Percentiles rank a stretch among this genome's conserved stretches.
Conservation (phyloP, 2,888 invertebrate genomes). For the Liodrosophila aerea region DNA sequence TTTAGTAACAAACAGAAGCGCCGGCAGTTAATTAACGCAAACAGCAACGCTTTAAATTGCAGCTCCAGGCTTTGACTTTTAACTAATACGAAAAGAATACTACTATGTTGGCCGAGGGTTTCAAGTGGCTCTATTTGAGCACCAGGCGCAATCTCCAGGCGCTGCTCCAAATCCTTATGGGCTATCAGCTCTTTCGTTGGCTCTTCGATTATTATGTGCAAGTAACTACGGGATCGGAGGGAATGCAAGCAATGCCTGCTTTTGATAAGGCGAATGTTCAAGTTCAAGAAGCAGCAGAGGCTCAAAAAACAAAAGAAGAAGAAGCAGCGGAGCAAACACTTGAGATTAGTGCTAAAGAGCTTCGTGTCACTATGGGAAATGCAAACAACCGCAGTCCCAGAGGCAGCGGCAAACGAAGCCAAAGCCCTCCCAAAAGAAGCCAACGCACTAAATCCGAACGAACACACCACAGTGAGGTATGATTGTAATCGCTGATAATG, state of each 20-base stretch:
- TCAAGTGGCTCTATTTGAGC: conserved; percentile 53
- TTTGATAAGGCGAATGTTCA: conserved; percentile 24
- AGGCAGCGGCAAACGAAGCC: conserved; percentile 27
- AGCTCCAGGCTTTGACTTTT: conserved; percentile 13
- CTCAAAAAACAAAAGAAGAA: conserved; percentile 1
- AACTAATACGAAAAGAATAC: neutral
- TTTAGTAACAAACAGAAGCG: conserved; percentile 32
- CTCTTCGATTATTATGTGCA: conserved; percentile 53
- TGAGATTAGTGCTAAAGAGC: conserved; percentile 39
- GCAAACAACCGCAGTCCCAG: conserved; percentile 46
- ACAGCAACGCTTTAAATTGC: conserved; percentile 31
- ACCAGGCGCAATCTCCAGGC: conserved; percentile 35
- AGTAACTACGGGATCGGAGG: conserved; percentile 41
- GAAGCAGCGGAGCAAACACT: conserved; percentile 19
- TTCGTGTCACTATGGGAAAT: conserved; percentile 63
- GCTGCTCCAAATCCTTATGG: conserved; percentile 58
- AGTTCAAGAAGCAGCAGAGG: conserved; percentile 15
- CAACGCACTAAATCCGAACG: conserved; percentile 50
- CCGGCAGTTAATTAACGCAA: conserved; percentile 17
- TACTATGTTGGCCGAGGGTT: conserved; percentile 60
- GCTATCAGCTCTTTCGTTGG: conserved; percentile 72
- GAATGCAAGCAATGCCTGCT: conserved; percentile 3
- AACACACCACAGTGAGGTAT: conserved; percentile 71
- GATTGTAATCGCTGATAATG: conserved; percentile 56
- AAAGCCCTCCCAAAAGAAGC: conserved; percentile 6